A percentile compares a stretch with the other conserved stretches of the same genome.
These are phyloP conservation scores for Enteromius treurensis DNA, from an alignment of 2,797 vertebrate genomes.

Conservation along the genomic window DNA sequence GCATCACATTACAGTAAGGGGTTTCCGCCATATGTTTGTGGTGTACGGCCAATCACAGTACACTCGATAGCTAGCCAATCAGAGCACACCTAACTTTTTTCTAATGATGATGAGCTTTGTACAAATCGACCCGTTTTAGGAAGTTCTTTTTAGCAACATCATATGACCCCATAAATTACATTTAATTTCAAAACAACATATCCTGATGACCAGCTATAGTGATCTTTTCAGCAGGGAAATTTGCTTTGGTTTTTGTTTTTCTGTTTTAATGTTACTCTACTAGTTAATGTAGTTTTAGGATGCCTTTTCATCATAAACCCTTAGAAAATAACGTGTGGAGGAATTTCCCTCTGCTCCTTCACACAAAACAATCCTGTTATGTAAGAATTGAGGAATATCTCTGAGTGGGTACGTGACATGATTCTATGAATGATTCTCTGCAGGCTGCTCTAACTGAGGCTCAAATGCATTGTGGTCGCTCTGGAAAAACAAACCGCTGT, in stretches of 20 bases:
- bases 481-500: constrained; percentile 39
- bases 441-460: constrained; percentile 6
- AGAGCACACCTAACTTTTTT: no score
- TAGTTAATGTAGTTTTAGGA: constrained; percentile 17
- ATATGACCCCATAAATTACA: no score
- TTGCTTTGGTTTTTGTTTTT: background rate
- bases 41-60: no score
- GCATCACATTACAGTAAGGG: no score
- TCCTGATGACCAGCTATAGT: background rate
- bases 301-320: constrained; percentile 10
- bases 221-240: background rate
- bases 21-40: no score
- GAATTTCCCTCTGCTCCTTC: constrained; percentile 28
- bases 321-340: constrained; percentile 11
- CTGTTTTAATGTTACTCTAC: constrained; percentile 21
- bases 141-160: no score
- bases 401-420: background rate
- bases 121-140: no score
- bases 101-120: no score
- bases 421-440: constrained; percentile 15
- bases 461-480: background rate
- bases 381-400: constrained; percentile 21
- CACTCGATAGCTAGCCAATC: no score
- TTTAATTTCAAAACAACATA: background rate
- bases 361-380: background rate